These are phyloP conservation scores for Luehdorfia chinensis DNA, from an alignment of 1,140 invertebrate genomes.

Conservation along the genomic window DNA sequence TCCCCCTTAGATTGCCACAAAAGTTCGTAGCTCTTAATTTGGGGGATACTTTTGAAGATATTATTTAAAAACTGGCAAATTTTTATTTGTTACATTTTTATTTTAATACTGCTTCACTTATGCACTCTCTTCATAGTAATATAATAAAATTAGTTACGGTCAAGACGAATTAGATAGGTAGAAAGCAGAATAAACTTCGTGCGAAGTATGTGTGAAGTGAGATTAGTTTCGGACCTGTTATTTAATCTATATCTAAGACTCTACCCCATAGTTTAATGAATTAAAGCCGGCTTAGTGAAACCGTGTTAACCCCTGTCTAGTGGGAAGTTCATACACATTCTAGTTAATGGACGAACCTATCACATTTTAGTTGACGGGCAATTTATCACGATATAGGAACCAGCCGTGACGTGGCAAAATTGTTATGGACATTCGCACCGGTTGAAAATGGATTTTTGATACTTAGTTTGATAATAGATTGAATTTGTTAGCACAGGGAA, in stretches of 20 bases:
- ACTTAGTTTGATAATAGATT: slow-evolving; percentile 6
- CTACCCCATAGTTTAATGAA: slow-evolving; percentile 38
- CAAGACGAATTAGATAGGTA: slow-evolving; percentile 10
- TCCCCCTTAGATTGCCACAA: no score
- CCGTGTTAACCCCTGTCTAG: slow-evolving; percentile 38
- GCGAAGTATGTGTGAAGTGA: slow-evolving; percentile 14
- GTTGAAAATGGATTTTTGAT: slow-evolving; percentile 16
- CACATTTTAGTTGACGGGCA: slow-evolving; percentile 31
- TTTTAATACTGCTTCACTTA: neutral
- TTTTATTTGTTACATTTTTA: neutral
- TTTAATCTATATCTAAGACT: slow-evolving; percentile 37
- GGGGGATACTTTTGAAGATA: no score
- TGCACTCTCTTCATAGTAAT: neutral
- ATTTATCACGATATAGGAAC: slow-evolving; percentile 59
- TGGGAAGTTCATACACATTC: slow-evolving; percentile 48
- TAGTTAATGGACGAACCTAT: slow-evolving; percentile 52
- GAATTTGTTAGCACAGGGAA: no score
- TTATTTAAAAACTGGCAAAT: neutral
- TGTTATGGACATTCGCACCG: slow-evolving; percentile 11
- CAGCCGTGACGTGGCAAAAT: slow-evolving; percentile 38
- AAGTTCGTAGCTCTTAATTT: no score
- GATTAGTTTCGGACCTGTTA: slow-evolving; percentile 24
- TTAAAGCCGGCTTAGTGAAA: slow-evolving; percentile 33
- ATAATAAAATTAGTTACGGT: slow-evolving; percentile 7
- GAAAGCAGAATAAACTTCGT: slow-evolving; percentile 4